A percentile compares a stretch with the other conserved stretches of the same genome.
Evolutionary conservation across 2,113 vertebrate genomes (phyloP).

Genomic region (Canis aureus): DNA sequence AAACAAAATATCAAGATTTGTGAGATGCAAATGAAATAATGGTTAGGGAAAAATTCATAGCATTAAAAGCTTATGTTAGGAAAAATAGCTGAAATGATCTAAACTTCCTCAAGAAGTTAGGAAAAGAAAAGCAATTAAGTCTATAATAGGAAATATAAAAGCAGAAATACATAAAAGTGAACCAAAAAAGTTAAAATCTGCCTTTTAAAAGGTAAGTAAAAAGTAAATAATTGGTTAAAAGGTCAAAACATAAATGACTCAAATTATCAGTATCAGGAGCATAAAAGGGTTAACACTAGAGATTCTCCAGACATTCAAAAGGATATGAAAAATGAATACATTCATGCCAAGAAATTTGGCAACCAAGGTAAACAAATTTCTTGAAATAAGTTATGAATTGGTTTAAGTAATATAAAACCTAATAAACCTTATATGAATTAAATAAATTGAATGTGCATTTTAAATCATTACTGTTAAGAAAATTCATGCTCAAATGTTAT

Average conservation of each 20-base stretch:
- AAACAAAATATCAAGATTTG: background rate
- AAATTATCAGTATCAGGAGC: background rate
- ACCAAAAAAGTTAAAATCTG: background rate
- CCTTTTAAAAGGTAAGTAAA: background rate
- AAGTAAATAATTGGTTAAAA: background rate
- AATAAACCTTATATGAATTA: background rate
- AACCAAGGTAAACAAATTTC: background rate
- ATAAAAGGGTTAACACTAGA: background rate
- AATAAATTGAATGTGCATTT: background rate
- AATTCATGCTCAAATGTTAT: background rate
- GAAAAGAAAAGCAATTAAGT: background rate
- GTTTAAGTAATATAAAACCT: background rate
- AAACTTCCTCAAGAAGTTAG: background rate
- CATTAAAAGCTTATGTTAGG: background rate
- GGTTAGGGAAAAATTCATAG: background rate
- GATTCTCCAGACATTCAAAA: background rate
- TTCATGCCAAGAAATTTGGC: background rate
- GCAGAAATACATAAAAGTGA: background rate
- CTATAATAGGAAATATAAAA: background rate
- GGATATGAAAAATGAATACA: background rate
- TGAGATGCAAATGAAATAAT: background rate
- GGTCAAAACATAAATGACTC: background rate
- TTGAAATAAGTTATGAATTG: background rate
- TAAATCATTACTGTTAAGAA: background rate
- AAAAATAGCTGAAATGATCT: background rate